Evolutionary conservation across 2,888 invertebrate species (phyloP), one percentile per base, ranked within the genome.

Genomic region (Seladonia tumulorum): DNA sequence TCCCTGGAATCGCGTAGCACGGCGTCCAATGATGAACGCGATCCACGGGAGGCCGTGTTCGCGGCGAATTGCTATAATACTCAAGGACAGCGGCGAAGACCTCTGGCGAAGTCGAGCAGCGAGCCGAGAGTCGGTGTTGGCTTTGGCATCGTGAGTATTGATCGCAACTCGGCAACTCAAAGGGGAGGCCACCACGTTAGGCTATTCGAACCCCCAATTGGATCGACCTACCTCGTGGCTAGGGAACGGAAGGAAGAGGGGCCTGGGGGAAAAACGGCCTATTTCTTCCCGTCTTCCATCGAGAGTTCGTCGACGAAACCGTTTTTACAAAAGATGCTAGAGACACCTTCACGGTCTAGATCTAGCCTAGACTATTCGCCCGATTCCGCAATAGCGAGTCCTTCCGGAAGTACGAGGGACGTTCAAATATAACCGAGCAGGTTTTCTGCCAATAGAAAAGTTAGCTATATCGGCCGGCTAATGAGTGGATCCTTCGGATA

Each of bases 201-300:
- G 87, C 90, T 89, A 89, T 92, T 91, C 91, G 90, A 92, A 88
- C 92, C 90, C 66, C 91, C 91, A 92, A 92, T 92, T 92, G 91
- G 91, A 92, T 92, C 92, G 90, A 86, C 90, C 90, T 90, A 89
- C 82, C 88, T 90, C 86, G 86, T 83, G 84, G 81, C n/a, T 68
- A 81, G 76, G 79, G 82, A 81, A 81, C 81, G 45, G 47, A 79
- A 81, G 39, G 53, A 79, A 81, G 63, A 63, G 78, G 79, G 81
- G 79, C 42, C 29, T n/a, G 29, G 68, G 68, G 25, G 60, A 60
- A 25, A 60, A 42, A 60, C 85, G 85, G 81, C 84, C 90, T 90
- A 87, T 89, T 86, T 89, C 87, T 89, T 86, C 72, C 42, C 53
- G 72, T 72, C 25, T 35, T 63, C 73, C 71, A 80, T 83, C 76